phyloP scores from a whole-genome alignment of 2,888 invertebrate species.

The Empis stercorea region DNA sequence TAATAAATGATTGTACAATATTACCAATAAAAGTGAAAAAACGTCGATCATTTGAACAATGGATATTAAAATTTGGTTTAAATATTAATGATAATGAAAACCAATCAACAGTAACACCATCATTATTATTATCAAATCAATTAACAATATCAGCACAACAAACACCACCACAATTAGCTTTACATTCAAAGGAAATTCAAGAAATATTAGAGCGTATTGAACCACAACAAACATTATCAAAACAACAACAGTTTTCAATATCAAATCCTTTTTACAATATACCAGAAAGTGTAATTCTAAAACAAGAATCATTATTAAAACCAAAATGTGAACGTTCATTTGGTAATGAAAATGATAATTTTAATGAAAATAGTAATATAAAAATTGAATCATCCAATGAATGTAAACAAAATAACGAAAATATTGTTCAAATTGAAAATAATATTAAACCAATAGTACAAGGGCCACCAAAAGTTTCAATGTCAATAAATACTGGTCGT shows the following conservation, averaged over 20 bases:
- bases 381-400: neutral
- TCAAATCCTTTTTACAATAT: neutral
- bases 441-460: no score
- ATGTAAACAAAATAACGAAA: neutral
- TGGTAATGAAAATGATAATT: neutral
- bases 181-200: no score
- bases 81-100: neutral
- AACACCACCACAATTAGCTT: no score
- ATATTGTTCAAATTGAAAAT: neutral
- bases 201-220: no score
- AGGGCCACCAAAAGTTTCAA: neutral
- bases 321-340: constrained; percentile 13
- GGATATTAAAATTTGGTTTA: constrained; percentile 20
- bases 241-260: no score
- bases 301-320: constrained; percentile 16
- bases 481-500: constrained; percentile 16
- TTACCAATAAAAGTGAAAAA: constrained; percentile 20
- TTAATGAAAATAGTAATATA: constrained; percentile 1
- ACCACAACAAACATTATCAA: no score
- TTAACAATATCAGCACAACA: no score
- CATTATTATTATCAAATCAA: no score
- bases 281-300: neutral
- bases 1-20: constrained; percentile 15
- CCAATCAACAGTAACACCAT: no score
- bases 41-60: constrained; percentile 24